Evolutionary conservation across 2,888 invertebrate species (phyloP).

Genomic region (Hemithea aestivaria): DNA sequence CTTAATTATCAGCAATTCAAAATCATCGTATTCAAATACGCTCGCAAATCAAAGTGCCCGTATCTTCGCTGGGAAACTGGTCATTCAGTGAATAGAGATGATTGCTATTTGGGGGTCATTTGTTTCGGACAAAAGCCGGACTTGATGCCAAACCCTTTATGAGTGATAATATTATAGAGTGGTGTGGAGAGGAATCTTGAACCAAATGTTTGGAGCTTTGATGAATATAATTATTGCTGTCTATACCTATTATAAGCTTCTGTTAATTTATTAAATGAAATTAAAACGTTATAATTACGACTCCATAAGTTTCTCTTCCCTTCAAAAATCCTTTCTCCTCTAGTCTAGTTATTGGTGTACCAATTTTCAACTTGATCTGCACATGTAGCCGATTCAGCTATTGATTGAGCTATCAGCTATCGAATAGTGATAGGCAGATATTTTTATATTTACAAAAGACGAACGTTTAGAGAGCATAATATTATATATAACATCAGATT

Average conservation of each 20-base stretch:
- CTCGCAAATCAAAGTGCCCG: slow-evolving; percentile 72
- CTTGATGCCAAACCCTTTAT: slow-evolving; percentile 53
- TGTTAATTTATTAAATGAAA: no score
- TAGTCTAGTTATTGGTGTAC: no score
- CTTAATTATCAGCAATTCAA: slow-evolving; percentile 71
- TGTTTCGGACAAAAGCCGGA: slow-evolving; percentile 64
- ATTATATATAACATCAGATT: no score
- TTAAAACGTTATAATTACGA: slow-evolving; percentile 9
- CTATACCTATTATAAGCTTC: neutral
- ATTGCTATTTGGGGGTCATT: slow-evolving; percentile 75
- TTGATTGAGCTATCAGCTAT: no score
- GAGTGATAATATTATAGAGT: slow-evolving; percentile 21
- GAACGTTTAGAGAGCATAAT: no score
- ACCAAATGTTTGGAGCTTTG: neutral
- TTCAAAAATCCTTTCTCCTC: no score
- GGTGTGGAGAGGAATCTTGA: slow-evolving; percentile 38
- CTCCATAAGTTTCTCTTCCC: slow-evolving; percentile 36
- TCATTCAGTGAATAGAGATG: slow-evolving; percentile 59
- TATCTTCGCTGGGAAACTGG: slow-evolving; percentile 72
- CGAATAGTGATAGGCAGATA: no score
- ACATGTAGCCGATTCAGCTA: no score
- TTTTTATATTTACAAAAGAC: no score
- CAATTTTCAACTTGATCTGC: no score
- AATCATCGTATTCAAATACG: slow-evolving; percentile 64
- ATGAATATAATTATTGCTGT: neutral